A percentile compares a stretch with the other conserved stretches of the same genome.
Evolutionary conservation across 2,888 invertebrate genomes (phyloP).

Genomic region (Anthophora plumipes): DNA sequence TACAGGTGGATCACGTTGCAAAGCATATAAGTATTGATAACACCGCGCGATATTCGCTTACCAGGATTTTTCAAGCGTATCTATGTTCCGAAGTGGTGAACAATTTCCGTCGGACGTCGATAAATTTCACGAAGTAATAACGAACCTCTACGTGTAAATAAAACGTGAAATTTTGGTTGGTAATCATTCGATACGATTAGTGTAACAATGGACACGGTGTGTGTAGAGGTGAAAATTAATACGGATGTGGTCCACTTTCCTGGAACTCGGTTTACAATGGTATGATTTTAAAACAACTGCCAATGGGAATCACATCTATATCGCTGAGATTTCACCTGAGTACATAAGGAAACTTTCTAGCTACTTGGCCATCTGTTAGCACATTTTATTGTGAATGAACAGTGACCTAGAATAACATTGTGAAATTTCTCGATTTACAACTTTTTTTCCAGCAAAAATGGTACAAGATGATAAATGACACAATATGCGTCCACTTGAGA

Average conservation of each 20-base stretch:
- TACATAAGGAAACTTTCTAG: constrained; percentile 51
- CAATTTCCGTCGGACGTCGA: constrained; percentile 14
- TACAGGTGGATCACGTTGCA: constrained; percentile 68
- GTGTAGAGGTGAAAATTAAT: constrained; percentile 5
- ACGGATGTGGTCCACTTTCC: constrained; percentile 38
- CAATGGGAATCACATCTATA: constrained; percentile 47
- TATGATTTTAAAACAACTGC: constrained; percentile 26
- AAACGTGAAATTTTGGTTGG: not conserved
- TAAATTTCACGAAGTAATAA: not conserved
- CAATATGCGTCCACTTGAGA: not conserved
- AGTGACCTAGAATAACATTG: constrained; percentile 4
- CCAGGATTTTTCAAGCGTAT: constrained; percentile 42
- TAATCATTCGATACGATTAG: not conserved
- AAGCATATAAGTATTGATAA: constrained; percentile 34
- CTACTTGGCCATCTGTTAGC: constrained; percentile 38
- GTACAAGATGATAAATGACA: constrained; percentile 11
- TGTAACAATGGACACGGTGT: constrained; percentile 1
- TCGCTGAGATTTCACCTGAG: constrained; percentile 52
- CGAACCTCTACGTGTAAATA: not conserved
- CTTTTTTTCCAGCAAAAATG: not conserved
- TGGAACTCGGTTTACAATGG: constrained; percentile 24
- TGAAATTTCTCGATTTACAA: constrained; percentile 12
- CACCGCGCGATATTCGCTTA: constrained; percentile 19
- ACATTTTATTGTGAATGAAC: constrained; percentile 26
- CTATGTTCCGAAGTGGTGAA: not conserved